Evolutionary conservation across 2,888 invertebrate genomes (phyloP).

Genomic region (Cyclophora punctaria): DNA sequence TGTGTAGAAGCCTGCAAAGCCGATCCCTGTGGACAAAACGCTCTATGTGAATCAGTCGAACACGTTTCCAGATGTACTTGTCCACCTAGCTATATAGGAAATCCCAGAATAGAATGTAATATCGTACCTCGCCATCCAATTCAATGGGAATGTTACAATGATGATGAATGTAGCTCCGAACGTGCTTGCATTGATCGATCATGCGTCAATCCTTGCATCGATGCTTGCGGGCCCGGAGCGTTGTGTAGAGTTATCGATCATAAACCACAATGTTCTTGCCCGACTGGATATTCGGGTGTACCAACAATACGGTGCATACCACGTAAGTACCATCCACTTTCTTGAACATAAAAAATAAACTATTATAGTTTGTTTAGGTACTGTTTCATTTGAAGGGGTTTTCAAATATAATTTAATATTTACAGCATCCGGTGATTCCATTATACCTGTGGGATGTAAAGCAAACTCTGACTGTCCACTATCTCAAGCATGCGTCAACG

Average conservation of each 20-base stretch:
- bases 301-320: constrained; percentile 82
- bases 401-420: constrained; percentile 1
- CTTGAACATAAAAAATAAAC: neutral
- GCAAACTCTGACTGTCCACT: constrained; percentile 87
- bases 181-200: constrained; percentile 83
- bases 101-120: constrained; percentile 85
- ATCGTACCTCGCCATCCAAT: constrained; percentile 57
- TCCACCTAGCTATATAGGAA: constrained; percentile 84
- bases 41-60: constrained; percentile 83
- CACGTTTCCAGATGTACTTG: constrained; percentile 88
- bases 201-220: constrained; percentile 86
- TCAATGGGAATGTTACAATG: constrained; percentile 81
- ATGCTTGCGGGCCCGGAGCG: constrained; percentile 86
- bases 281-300: constrained; percentile 84
- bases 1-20: constrained; percentile 87
- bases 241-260: constrained; percentile 87
- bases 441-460: constrained; percentile 79
- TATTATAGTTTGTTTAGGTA: neutral
- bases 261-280: constrained; percentile 86
- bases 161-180: constrained; percentile 85
- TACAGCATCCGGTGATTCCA: constrained; percentile 71
- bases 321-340: constrained; percentile 75
- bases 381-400: no score
- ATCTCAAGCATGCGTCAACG: constrained; percentile 88
- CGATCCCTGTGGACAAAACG: constrained; percentile 87